Conservation (phyloP, 2,113 vertebrate species). For the Physeter macrocephalus region DNA sequence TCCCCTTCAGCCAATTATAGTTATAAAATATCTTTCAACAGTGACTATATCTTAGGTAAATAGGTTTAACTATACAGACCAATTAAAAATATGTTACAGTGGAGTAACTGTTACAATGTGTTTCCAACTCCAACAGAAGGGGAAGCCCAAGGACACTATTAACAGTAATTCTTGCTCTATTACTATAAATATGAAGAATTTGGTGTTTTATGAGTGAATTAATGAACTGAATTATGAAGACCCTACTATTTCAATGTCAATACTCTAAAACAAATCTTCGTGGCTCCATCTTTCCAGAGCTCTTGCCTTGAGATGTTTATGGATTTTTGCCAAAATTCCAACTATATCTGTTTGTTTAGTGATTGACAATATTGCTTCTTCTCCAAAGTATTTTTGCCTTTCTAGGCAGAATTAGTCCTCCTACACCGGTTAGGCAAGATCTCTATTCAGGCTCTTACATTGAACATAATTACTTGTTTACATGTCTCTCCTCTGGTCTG, state of each 20-base stretch:
- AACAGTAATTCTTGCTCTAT: background rate
- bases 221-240: background rate
- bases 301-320: background rate
- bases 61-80: background rate
- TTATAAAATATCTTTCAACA: slow-evolving; percentile 13
- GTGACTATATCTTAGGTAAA: background rate
- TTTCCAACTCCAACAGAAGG: background rate
- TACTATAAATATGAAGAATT: background rate
- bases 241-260: background rate
- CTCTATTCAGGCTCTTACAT: background rate
- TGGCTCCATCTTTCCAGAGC: background rate
- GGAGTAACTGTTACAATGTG: rapidly evolving
- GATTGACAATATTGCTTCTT: background rate
- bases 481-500: background rate
- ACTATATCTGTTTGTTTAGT: background rate
- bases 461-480: background rate
- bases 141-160: slow-evolving; percentile 35
- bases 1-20: background rate
- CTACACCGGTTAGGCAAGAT: background rate
- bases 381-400: background rate
- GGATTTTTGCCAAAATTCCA: background rate
- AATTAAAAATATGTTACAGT: background rate
- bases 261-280: background rate
- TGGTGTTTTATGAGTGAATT: background rate
- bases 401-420: background rate